Base-by-base conservation (phyloP, 1,140 invertebrate species). In the Lepidurus couesii region DNA sequence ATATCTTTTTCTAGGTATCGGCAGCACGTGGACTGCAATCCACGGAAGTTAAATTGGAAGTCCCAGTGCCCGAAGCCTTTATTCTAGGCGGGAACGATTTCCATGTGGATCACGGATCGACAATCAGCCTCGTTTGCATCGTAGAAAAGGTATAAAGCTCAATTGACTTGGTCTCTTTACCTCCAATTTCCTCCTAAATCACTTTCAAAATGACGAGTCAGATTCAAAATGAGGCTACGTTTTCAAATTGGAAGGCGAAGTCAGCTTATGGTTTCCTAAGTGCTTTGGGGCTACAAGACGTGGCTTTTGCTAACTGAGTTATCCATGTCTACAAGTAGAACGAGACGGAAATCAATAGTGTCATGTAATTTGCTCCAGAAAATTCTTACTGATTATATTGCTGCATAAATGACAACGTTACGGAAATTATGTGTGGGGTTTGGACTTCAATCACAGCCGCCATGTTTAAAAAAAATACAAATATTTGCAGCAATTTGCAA, bases 91-190 rank as follows among this genome's bases (percentile, higher is more conserved):
- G 91, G 79, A 92, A 92, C 47, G 94, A 95, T 82, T 92, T 95
- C 83, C 93, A 95, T 85, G 93, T 95, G 73, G 93, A 95, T 84
- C 90, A 93, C 82, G 93, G 93, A 80, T 94, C 93, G 85, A 91
- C 94, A 82, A 95, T 96, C 85, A 93, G 92, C 86, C 90, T 96
- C 82, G 92, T 95, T 82, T 96, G 94, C 87, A 92, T 95, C 83
- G 95, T 96, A 84, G 93, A 96, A 86, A 95, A 95, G 90, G 94
- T 96, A 86, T 89, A 87, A 81, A 74, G 75, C 42, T 42, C 75
- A 44, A 75, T 75, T 75, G 43, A 44, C 76, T 77, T 42, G 21
- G 16, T 21, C 76, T 42, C 24, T 75, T 26, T 42, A 44, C 65
- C 44, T 75, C 53, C 45, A 45, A 42, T 77, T 44, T 77, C 75